A percentile compares a stretch with the other conserved stretches of the same genome.
These are phyloP conservation scores for Hirtodrosophila duncani DNA, from an alignment of 2,888 invertebrate species.

Conservation along the genomic window DNA sequence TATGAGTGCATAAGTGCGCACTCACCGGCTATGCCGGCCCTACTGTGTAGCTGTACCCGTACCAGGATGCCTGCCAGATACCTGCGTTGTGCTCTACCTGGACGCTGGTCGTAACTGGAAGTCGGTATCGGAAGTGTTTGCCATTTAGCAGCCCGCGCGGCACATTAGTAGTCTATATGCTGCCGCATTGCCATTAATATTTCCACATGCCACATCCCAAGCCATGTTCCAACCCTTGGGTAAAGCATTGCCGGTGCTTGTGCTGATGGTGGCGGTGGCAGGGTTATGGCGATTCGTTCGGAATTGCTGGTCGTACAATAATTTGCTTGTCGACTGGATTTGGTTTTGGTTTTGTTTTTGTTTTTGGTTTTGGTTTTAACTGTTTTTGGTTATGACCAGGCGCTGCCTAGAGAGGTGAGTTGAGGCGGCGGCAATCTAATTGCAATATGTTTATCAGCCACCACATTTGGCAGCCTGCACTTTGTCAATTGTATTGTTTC, in stretches of 20 bases:
- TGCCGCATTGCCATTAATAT: conserved; percentile 70
- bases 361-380: conserved; percentile 21
- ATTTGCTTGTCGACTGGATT: conserved; percentile 50
- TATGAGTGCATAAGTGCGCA: conserved; percentile 75
- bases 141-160: conserved; percentile 74
- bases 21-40: conserved; percentile 42
- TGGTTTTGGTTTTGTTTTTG: conserved; percentile 34
- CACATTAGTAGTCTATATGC: conserved; percentile 76
- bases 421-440: too few species aligned
- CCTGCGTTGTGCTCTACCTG: conserved; percentile 1
- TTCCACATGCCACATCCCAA: conserved; percentile 45
- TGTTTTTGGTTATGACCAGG: too few species aligned
- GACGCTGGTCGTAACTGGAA: conserved; percentile 14
- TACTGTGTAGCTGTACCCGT: conserved; percentile 4
- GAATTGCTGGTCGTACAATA: conserved; percentile 35
- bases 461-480: too few species aligned
- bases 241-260: conserved; percentile 1
- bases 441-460: too few species aligned
- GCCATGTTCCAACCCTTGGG: conserved; percentile 1
- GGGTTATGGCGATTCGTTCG: not conserved
- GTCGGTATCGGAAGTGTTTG: conserved; percentile 55
- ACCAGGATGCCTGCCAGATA: too few species aligned
- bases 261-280: not conserved
- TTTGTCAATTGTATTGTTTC: too few species aligned
- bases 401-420: too few species aligned